Evolutionary conservation across 2,113 vertebrate genomes (phyloP), one percentile per base, ranked within the genome.

Genomic region (Orycteropus afer): DNA sequence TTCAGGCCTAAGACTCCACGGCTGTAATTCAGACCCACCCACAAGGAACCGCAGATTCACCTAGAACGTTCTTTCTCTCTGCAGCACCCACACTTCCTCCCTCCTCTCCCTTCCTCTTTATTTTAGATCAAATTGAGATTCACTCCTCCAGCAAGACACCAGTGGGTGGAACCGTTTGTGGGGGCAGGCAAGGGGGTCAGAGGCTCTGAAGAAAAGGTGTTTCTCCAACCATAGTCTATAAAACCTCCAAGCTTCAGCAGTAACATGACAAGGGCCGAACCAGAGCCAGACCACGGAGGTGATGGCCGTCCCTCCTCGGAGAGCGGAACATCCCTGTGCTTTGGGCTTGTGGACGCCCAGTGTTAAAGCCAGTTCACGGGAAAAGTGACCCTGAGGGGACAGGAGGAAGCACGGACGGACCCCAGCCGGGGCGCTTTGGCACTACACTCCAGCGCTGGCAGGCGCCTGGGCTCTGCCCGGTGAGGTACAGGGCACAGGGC

Each of bases 401-500:
- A 7, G 84, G 76, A 81, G 76, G 12, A 96, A 96, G 94, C 95
- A 92, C 76, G 53, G 93, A 34, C 78, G 65, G 29, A 81, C 47
- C 42, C 53, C 2, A 34, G 42, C 55, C 10, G 40, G 74, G 80
- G 77, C 69, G 22, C 89, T 40, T 97, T 98, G 98, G 98, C 98
- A 98, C 97, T 94, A 96, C 96, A 53, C 47, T 63, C 96, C 96
- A 78, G 78, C 83, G 85, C 95, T n/a, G 0, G 0, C 20, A 14
- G 96, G 95, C 49, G 95, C 71, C 96, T 95, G 65, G 84, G 95
- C 95, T 95, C 94, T 96, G 86, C 37, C 4, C 51, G 32, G 81
- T 83, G 96, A 98, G 97, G 97, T 96, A 97, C 49, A 86, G 97
- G 97, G 97, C 79, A 96, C 96, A 96, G 95, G 95, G 95, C 95